phyloP scores from a whole-genome alignment of 2,113 vertebrate species.

The Mionectes macconnelli region DNA sequence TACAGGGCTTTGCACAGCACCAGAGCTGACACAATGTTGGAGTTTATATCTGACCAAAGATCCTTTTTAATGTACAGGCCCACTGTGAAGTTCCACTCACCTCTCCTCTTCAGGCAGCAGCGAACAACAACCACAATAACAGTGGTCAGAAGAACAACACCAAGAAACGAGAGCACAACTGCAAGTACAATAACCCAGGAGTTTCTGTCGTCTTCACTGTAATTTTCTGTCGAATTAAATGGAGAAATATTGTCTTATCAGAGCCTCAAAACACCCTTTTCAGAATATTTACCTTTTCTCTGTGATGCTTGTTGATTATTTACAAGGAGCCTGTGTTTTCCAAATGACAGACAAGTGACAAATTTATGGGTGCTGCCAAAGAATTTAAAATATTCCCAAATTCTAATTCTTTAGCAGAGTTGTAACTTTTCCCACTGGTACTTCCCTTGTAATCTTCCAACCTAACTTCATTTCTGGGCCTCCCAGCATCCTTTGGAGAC shows the following conservation, averaged over 20 bases:
- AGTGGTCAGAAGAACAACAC: slow-evolving; percentile 65
- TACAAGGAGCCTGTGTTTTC: background rate
- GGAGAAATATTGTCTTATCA: slow-evolving; percentile 10
- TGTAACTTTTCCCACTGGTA: background rate
- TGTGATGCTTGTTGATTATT: background rate
- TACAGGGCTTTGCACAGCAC: background rate
- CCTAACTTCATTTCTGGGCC: background rate
- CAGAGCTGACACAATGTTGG: background rate
- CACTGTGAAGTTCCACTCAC: slow-evolving; percentile 13
- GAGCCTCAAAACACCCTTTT: background rate
- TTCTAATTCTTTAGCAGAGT: background rate
- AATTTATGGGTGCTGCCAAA: background rate
- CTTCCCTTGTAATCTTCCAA: background rate
- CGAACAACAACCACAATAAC: slow-evolving; percentile 57
- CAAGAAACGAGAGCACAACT: slow-evolving; percentile 56
- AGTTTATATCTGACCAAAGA: background rate
- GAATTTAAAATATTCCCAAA: background rate
- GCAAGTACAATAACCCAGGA: slow-evolving; percentile 56
- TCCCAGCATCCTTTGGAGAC: background rate
- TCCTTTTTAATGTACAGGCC: background rate
- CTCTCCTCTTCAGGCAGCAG: slow-evolving; percentile 62
- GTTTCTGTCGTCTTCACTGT: slow-evolving; percentile 8
- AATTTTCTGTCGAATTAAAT: slow-evolving; percentile 59
- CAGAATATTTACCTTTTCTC: background rate
- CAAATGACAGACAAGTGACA: background rate